Evolutionary conservation across 23 tunicate species (phyloP).

Genomic region (Trididemnum clinides): DNA sequence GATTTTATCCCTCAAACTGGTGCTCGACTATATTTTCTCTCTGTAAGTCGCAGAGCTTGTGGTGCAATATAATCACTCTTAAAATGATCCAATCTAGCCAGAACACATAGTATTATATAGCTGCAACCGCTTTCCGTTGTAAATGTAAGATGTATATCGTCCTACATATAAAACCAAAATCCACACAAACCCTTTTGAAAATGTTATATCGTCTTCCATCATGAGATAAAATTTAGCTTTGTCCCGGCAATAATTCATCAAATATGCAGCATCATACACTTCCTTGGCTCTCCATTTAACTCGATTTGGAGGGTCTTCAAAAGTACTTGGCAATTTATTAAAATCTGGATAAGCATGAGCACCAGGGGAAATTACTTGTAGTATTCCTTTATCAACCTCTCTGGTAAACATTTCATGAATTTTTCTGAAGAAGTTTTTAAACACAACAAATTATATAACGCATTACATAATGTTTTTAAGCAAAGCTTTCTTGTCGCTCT

Average conservation of each 20-base stretch:
- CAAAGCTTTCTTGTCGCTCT: too few relatives aligned
- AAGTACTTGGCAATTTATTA: neutral
- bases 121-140: too few relatives aligned
- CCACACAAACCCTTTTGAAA: conserved; percentile 28
- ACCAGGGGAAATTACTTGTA: conserved; percentile 47
- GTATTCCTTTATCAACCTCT: conserved; percentile 21
- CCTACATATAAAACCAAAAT: too few relatives aligned
- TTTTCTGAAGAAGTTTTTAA: conserved; percentile 23
- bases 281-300: conserved; percentile 60
- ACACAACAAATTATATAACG: too few relatives aligned
- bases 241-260: conserved; percentile 33
- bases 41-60: too few relatives aligned
- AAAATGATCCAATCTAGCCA: too few relatives aligned
- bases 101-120: too few relatives aligned
- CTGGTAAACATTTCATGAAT: conserved; percentile 18
- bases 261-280: conserved; percentile 42
- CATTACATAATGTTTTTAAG: too few relatives aligned
- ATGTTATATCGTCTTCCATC: conserved; percentile 54
- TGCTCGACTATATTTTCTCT: too few relatives aligned
- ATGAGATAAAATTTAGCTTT: conserved; percentile 43
- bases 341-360: conserved; percentile 27
- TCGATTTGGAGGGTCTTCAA: conserved; percentile 34
- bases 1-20: too few relatives aligned
- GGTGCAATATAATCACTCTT: too few relatives aligned
- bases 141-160: too few relatives aligned